Evolutionary conservation across 2,113 vertebrate genomes (phyloP).

Genomic region (Elaphurus davidianus): DNA sequence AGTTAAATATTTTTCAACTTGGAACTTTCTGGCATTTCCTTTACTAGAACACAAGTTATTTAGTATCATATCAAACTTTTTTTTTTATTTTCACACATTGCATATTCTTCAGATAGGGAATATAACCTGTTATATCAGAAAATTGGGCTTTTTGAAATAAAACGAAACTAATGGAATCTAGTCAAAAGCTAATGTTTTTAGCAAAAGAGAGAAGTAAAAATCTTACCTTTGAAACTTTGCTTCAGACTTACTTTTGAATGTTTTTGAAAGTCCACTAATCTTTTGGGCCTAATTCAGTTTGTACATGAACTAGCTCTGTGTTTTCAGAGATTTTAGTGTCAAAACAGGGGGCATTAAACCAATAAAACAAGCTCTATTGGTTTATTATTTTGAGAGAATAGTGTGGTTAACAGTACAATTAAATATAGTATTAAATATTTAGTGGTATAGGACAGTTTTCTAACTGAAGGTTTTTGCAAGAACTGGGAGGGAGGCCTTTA

Average conservation of each 20-base stretch:
- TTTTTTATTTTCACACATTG: neutral
- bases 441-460: neutral
- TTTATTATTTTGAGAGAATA: conserved; percentile 21
- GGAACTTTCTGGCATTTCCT: neutral
- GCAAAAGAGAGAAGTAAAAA: neutral
- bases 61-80: neutral
- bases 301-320: neutral
- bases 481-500: neutral
- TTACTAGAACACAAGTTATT: conserved; percentile 57
- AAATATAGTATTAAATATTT: neutral
- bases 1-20: conserved; percentile 46
- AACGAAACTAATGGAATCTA: neutral
- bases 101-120: conserved; percentile 4
- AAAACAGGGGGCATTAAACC: neutral
- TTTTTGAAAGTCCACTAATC: neutral
- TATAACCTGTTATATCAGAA: neutral
- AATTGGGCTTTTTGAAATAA: conserved; percentile 45
- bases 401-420: neutral
- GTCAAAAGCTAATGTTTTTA: conserved; percentile 31
- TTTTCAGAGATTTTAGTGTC: conserved; percentile 1
- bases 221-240: neutral
- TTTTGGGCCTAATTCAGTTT: neutral
- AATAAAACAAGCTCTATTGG: neutral
- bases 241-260: neutral
- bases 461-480: neutral